phyloP scores from a whole-genome alignment of 2,888 invertebrate genomes.

The Dioctria linearis region DNA sequence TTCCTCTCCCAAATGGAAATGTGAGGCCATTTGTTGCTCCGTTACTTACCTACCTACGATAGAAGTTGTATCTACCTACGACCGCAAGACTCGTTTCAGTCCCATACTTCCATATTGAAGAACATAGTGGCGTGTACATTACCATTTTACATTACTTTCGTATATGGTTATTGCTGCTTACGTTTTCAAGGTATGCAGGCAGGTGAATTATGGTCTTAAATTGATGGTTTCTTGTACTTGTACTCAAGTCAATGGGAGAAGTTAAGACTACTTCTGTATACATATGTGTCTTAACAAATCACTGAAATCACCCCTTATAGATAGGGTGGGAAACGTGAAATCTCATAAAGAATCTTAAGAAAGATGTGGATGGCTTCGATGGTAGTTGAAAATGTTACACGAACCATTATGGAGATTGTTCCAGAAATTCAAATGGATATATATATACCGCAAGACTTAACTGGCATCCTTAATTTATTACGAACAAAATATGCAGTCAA shows the following conservation, averaged over 20 bases:
- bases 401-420: background rate
- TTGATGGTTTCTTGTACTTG: background rate
- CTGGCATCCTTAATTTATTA: too few species aligned
- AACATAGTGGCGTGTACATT: conserved; percentile 19
- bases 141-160: conserved; percentile 19
- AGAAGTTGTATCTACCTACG: background rate
- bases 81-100: conserved; percentile 14
- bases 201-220: conserved; percentile 48
- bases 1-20: conserved; percentile 50
- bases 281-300: conserved; percentile 14
- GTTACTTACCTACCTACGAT: conserved; percentile 14
- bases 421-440: too few species aligned
- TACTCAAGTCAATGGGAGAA: conserved; percentile 5
- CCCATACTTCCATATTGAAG: conserved; percentile 18
- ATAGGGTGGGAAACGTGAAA: conserved; percentile 32
- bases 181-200: conserved; percentile 33
- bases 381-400: conserved; percentile 31
- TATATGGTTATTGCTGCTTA: conserved; percentile 40
- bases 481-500: too few species aligned
- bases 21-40: conserved; percentile 42
- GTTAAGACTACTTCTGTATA: conserved; percentile 3
- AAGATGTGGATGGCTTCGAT: conserved; percentile 19
- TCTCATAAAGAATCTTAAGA: conserved; percentile 20
- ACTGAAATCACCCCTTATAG: conserved; percentile 36
- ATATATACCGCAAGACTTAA: too few species aligned